These are phyloP conservation scores for Eutolmus rufibarbis DNA, from an alignment of 2,888 invertebrate species.

Conservation along the genomic window DNA sequence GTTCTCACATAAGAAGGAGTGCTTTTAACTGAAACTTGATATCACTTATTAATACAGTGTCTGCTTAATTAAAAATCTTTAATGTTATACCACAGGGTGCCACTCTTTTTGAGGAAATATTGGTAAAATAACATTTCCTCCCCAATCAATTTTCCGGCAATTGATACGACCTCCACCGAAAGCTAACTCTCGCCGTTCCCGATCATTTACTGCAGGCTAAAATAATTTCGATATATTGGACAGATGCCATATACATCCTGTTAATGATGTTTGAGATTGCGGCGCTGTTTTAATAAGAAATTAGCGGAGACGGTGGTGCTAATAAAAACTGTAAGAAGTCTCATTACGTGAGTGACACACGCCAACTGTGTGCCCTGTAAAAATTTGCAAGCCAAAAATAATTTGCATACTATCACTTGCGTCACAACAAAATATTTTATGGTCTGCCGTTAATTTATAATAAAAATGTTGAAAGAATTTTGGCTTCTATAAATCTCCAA, in stretches of 20 bases:
- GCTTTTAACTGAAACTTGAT: background rate
- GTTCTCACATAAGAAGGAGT: background rate
- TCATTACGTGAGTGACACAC: background rate
- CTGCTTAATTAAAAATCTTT: background rate
- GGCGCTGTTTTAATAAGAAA: background rate
- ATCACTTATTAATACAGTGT: background rate
- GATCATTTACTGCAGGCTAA: background rate
- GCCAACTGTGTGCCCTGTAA: background rate
- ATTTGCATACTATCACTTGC: background rate
- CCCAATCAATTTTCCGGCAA: background rate
- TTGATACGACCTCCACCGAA: background rate
- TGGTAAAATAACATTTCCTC: background rate
- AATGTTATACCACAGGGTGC: background rate
- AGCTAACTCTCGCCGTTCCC: background rate
- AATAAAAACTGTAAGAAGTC: background rate
- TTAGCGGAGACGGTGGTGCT: background rate
- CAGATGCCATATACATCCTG: background rate
- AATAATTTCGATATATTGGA: slow-evolving; percentile 27
- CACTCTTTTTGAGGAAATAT: background rate
- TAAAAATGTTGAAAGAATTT: background rate
- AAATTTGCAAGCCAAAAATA: background rate
- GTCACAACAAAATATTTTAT: background rate
- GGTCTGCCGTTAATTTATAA: background rate
- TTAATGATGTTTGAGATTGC: background rate
- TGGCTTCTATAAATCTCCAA: background rate